phyloP scores from a whole-genome alignment of 2,113 vertebrate species.

The Chlorocebus sabaeus region DNA sequence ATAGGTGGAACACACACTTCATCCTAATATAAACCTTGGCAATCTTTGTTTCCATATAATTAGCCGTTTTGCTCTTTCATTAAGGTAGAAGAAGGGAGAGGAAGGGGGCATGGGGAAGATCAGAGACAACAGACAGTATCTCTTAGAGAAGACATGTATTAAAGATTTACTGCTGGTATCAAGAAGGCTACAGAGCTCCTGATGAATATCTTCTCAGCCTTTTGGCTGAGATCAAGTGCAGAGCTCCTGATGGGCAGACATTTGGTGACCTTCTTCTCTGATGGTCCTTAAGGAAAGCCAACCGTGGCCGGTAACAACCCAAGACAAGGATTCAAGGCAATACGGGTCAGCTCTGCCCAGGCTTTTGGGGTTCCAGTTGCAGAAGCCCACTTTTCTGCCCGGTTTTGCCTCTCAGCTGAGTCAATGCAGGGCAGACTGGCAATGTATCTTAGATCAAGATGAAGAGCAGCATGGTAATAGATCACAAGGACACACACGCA shows the following conservation, averaged over 20 bases:
- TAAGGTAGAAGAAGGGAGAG: neutral
- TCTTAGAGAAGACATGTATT: neutral
- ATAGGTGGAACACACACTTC: neutral
- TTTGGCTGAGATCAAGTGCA: neutral
- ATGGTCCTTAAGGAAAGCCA: neutral
- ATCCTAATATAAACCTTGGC: neutral
- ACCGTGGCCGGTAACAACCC: neutral
- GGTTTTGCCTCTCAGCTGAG: neutral
- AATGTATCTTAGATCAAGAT: neutral
- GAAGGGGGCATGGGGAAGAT: neutral
- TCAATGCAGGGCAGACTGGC: neutral
- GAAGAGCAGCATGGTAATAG: neutral
- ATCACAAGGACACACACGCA: neutral
- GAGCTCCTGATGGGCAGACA: neutral
- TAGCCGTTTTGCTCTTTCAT: neutral
- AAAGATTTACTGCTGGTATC: neutral
- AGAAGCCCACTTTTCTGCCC: neutral
- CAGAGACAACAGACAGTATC: neutral
- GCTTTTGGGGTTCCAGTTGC: neutral
- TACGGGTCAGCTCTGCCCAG: neutral
- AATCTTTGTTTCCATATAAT: constrained; percentile 8
- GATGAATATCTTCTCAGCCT: neutral
- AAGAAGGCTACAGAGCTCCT: neutral
- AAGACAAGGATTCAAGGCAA: neutral
- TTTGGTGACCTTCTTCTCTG: neutral